Evolutionary conservation across 92 coral and sea anemone species (phyloP).

Genomic region (Palythoa heliodiscus): DNA sequence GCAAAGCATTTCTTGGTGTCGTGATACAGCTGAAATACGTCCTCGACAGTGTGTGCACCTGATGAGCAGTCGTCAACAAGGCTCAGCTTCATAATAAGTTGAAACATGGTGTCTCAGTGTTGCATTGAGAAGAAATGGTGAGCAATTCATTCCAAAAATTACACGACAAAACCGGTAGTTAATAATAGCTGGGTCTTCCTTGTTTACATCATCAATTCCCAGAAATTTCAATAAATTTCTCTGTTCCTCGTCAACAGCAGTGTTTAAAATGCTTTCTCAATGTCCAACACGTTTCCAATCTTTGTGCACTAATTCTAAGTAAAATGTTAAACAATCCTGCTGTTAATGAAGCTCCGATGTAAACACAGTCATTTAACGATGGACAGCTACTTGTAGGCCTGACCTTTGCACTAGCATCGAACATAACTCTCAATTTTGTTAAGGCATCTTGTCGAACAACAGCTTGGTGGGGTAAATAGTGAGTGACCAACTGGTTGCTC

Average conservation of each 20-base stretch:
- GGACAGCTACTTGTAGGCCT: slow-evolving; percentile 27
- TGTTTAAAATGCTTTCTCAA: slow-evolving; percentile 60
- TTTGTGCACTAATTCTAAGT: slow-evolving; percentile 58
- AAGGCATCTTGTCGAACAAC: slow-evolving; percentile 54
- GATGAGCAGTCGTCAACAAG: slow-evolving; percentile 60
- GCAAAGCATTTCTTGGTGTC: slow-evolving; percentile 49
- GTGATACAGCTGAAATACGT: slow-evolving; percentile 33
- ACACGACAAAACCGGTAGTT: slow-evolving; percentile 57
- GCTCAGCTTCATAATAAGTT: slow-evolving; percentile 39
- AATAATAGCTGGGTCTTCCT: slow-evolving; percentile 47
- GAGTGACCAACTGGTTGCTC: slow-evolving; percentile 12
- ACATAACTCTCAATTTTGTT: slow-evolving; percentile 45
- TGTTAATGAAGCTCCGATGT: slow-evolving; percentile 55
- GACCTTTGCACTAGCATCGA: slow-evolving; percentile 32
- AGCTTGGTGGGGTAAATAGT: slow-evolving; percentile 62
- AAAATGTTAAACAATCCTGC: slow-evolving; percentile 54
- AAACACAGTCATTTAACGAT: slow-evolving; percentile 58
- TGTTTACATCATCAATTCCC: slow-evolving; percentile 53
- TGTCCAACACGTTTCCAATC: slow-evolving; percentile 46
- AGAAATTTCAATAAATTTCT: slow-evolving; percentile 60
- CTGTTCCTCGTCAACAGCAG: slow-evolving; percentile 51
- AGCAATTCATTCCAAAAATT: slow-evolving; percentile 60
- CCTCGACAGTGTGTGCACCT: slow-evolving; percentile 51
- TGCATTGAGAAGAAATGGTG: slow-evolving; percentile 65
- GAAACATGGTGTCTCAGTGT: slow-evolving; percentile 58